Evolutionary conservation across 2,797 vertebrate genomes (phyloP).

Genomic region (Buceros bicornis): DNA sequence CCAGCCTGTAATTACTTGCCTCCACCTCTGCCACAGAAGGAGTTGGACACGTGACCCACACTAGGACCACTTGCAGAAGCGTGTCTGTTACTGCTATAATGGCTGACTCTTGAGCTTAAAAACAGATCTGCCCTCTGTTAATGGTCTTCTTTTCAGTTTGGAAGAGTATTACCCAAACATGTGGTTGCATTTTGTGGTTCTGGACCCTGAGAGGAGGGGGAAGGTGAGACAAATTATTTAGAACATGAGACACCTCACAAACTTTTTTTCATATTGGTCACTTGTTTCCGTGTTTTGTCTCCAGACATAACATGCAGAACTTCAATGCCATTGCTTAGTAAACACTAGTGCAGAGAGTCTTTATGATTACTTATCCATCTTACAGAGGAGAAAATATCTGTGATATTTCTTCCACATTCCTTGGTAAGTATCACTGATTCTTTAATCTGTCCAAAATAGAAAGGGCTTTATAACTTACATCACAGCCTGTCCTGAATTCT

Average conservation of each 20-base stretch:
- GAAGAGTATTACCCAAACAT: background rate
- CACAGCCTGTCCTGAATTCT: background rate
- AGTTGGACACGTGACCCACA: background rate
- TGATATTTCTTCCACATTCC: background rate
- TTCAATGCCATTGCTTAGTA: background rate
- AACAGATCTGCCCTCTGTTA: background rate
- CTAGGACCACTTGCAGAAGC: background rate
- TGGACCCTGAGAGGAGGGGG: background rate
- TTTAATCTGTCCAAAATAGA: background rate
- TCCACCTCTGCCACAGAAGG: background rate
- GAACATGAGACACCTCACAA: background rate
- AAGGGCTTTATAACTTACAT: background rate
- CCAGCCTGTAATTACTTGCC: background rate
- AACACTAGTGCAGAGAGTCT: background rate
- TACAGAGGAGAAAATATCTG: background rate
- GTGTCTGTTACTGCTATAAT: background rate
- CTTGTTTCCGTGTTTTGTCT: background rate
- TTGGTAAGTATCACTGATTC: background rate
- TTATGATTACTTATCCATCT: background rate
- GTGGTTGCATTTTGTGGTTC: conserved; percentile 48
- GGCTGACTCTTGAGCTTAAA: conserved; percentile 7
- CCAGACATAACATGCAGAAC: background rate
- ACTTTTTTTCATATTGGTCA: background rate
- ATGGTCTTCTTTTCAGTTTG: background rate
- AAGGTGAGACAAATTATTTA: conserved; percentile 10